A percentile compares a stretch with the other conserved stretches of the same genome.
These are phyloP conservation scores for Dryomyza anilis DNA, from an alignment of 2,888 invertebrate genomes.

Conservation along the genomic window DNA sequence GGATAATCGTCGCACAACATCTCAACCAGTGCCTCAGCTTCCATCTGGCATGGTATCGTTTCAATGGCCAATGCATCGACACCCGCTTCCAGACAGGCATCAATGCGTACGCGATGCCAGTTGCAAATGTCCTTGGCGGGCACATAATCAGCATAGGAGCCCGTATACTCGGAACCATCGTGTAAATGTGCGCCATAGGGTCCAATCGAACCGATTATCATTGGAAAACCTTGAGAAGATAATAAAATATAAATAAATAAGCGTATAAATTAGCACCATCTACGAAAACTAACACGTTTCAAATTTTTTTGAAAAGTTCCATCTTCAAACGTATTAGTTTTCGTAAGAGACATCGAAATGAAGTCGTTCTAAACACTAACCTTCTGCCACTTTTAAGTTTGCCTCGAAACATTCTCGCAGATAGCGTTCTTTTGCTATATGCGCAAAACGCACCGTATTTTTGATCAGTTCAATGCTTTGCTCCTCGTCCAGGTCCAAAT, in stretches of 20 bases:
- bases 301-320: too few relatives aligned
- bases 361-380: slow-evolving; percentile 31
- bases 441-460: slow-evolving; percentile 76
- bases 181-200: slow-evolving; percentile 90
- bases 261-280: too few relatives aligned
- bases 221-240: slow-evolving; percentile 64
- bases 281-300: too few relatives aligned
- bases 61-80: slow-evolving; percentile 88
- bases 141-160: slow-evolving; percentile 75
- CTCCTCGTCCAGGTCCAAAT: slow-evolving; percentile 71
- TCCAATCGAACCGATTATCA: slow-evolving; percentile 88
- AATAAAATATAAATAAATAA: neutral
- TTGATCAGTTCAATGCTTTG: slow-evolving; percentile 75
- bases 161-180: slow-evolving; percentile 94
- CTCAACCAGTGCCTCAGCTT: slow-evolving; percentile 82
- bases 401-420: slow-evolving; percentile 63
- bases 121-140: slow-evolving; percentile 72
- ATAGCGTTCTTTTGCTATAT: slow-evolving; percentile 71
- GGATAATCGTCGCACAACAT: slow-evolving; percentile 78
- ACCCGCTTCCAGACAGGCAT: slow-evolving; percentile 78
- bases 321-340: too few relatives aligned
- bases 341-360: too few relatives aligned
- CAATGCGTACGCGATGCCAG: slow-evolving; percentile 85
- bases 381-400: slow-evolving; percentile 42
- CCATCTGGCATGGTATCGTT: slow-evolving; percentile 86